phyloP scores from a whole-genome alignment of 2,113 vertebrate species.

The Felis chaus region DNA sequence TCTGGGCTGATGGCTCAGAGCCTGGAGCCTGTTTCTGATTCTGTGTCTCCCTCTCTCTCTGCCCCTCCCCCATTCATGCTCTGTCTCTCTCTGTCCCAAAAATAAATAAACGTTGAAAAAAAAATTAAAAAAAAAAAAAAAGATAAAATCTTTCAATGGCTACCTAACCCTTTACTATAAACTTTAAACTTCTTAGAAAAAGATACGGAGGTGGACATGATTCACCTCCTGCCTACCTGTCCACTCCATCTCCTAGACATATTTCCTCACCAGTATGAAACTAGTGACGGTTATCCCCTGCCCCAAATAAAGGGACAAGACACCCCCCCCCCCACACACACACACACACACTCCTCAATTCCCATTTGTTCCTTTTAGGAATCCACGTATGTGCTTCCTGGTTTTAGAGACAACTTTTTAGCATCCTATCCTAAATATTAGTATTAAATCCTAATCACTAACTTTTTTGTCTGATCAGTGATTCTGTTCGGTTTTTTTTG shows the following conservation, averaged over 20 bases:
- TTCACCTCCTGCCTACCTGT: neutral
- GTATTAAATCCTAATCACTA: slow-evolving; percentile 14
- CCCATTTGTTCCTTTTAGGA: neutral
- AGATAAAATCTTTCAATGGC: neutral
- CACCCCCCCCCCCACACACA: no score
- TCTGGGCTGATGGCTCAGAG: no score
- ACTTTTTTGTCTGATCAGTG: neutral
- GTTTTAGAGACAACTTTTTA: slow-evolving; percentile 6
- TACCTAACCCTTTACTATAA: neutral
- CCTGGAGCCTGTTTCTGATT: no score
- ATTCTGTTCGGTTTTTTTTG: neutral
- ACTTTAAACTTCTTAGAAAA: neutral
- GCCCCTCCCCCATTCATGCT: no score
- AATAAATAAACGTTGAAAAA: no score
- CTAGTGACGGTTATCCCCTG: neutral
- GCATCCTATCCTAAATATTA: neutral
- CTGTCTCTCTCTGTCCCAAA: no score
- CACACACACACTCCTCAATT: neutral
- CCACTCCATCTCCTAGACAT: neutral
- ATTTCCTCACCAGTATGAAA: neutral
- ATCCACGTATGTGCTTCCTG: neutral
- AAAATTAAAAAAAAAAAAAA: no score
- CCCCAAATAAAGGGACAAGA: neutral
- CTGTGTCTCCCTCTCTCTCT: no score
- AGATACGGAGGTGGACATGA: neutral